These are phyloP conservation scores for Chrysochloris asiatica DNA, from an alignment of 2,113 vertebrate genomes.

Conservation along the genomic window DNA sequence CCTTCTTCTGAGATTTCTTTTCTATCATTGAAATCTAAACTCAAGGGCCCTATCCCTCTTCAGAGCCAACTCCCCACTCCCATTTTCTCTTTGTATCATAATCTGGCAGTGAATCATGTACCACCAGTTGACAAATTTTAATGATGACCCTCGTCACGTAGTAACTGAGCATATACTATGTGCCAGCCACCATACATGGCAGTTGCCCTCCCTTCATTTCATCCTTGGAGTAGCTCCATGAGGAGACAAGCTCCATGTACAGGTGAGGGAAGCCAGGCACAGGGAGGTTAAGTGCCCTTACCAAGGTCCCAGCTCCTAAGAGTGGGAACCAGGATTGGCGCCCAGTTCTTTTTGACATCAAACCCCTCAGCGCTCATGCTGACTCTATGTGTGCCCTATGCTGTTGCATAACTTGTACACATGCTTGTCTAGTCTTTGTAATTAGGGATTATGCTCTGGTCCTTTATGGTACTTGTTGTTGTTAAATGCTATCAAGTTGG, in stretches of 20 bases:
- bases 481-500: too few relatives aligned
- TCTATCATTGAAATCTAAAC: background rate
- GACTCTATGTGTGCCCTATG: background rate
- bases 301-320: background rate
- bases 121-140: background rate
- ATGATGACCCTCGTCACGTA: background rate
- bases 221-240: background rate
- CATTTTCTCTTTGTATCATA: background rate
- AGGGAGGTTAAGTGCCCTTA: background rate
- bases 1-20: background rate
- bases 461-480: background rate
- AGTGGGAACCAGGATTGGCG: too few relatives aligned
- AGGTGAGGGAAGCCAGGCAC: background rate
- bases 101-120: background rate
- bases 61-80: background rate
- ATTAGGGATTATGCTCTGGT: background rate
- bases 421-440: background rate
- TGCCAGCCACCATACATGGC: fast-evolving
- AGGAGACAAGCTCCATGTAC: background rate
- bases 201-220: background rate
- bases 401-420: background rate
- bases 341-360: background rate
- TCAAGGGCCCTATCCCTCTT: background rate
- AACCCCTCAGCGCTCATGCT: background rate
- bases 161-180: background rate